Evolutionary conservation across 2,113 vertebrate species (phyloP).

Genomic region (Myotis davidii): DNA sequence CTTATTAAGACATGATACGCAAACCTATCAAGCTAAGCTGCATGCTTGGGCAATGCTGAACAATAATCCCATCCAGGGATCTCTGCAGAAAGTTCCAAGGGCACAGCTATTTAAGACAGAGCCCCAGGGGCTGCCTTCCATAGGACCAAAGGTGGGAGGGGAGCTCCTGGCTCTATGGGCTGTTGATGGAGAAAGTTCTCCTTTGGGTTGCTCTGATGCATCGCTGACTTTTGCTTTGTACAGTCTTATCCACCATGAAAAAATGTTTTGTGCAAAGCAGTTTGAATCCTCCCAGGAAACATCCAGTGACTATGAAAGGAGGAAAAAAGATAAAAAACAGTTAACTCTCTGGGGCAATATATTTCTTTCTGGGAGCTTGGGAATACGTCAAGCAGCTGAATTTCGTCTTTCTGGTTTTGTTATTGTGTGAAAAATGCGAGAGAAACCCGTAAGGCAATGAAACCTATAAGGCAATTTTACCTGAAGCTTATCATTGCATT

Average conservation of each 20-base stretch:
- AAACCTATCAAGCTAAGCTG: conserved; percentile 16
- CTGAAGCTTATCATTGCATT: background rate
- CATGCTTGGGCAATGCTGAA: background rate
- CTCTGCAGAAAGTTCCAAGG: background rate
- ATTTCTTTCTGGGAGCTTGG: background rate
- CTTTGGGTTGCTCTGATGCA: background rate
- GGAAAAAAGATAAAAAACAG: background rate
- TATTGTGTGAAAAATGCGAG: background rate
- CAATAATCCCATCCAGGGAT: background rate
- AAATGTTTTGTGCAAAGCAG: background rate
- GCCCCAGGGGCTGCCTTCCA: background rate
- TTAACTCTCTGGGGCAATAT: background rate
- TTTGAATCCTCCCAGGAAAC: conserved; percentile 36
- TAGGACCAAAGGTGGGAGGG: background rate
- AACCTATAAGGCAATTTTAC: background rate
- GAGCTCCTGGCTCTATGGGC: background rate
- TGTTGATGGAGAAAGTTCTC: background rate
- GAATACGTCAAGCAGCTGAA: background rate
- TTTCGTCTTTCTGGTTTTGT: conserved; percentile 17
- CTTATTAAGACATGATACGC: background rate
- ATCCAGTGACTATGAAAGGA: background rate
- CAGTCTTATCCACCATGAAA: background rate
- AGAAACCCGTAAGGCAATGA: background rate
- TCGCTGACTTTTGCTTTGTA: background rate
- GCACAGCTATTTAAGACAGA: background rate